A percentile compares a stretch with the other conserved stretches of the same genome.
These are phyloP conservation scores for Ptychochromis oligacanthus DNA, from an alignment of 2,113 vertebrate species.

Conservation along the genomic window DNA sequence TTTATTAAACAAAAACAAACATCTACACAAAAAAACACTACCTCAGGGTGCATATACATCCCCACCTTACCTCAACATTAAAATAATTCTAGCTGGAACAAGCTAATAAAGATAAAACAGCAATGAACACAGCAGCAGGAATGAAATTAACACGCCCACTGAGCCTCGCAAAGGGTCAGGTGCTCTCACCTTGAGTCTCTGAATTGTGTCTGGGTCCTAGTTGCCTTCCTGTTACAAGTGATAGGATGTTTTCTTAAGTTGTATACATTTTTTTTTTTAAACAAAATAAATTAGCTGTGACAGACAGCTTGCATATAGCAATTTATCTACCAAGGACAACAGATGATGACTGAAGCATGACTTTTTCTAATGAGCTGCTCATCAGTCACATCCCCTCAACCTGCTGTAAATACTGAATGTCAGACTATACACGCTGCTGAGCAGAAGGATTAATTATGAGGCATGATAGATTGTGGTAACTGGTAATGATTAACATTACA, in stretches of 20 bases:
- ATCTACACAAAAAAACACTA: background rate
- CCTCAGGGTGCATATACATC: background rate
- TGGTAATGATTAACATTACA: conserved; percentile 27
- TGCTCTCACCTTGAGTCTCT: background rate
- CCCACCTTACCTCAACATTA: background rate
- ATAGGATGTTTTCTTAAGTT: background rate
- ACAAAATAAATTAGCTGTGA: conserved; percentile 12
- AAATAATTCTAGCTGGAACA: background rate
- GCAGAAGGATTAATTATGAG: conserved; percentile 23
- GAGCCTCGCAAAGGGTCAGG: background rate
- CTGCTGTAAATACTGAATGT: conserved; percentile 15
- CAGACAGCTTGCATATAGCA: background rate
- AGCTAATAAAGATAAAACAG: background rate
- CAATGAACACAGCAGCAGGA: background rate
- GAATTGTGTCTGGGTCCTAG: background rate
- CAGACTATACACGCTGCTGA: background rate
- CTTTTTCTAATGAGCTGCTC: conserved; percentile 16
- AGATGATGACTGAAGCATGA: conserved; percentile 16
- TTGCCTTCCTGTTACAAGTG: background rate
- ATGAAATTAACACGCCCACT: background rate
- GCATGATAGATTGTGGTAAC: conserved; percentile 28
- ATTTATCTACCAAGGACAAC: background rate
- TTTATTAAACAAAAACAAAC: no score
- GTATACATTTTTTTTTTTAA: background rate
- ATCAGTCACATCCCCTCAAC: conserved; percentile 20